phyloP scores from a whole-genome alignment of 2,888 invertebrate genomes.

The Miltochrista miniata region DNA sequence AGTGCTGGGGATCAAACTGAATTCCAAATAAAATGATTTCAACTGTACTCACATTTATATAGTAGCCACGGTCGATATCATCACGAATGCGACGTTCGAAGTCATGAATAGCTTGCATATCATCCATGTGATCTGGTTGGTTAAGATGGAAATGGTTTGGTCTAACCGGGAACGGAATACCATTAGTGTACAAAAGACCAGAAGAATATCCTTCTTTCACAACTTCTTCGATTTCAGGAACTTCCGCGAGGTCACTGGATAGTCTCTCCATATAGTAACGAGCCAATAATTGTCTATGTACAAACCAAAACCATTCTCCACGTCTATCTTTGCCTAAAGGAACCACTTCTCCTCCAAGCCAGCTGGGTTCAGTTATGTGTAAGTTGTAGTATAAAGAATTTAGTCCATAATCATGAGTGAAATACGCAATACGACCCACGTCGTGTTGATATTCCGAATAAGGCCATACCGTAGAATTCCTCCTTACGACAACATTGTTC shows the following conservation, averaged over 20 bases:
- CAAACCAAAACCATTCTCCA: constrained; percentile 84
- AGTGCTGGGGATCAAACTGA: neutral
- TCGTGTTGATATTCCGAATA: constrained; percentile 70
- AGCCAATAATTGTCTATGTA: constrained; percentile 86
- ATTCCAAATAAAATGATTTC: neutral
- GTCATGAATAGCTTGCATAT: constrained; percentile 70
- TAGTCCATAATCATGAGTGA: constrained; percentile 88
- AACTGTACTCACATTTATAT: constrained; percentile 60
- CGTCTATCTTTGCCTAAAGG: constrained; percentile 82
- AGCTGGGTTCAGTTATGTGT: constrained; percentile 85
- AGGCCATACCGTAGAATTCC: constrained; percentile 85
- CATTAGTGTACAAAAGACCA: constrained; percentile 85
- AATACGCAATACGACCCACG: constrained; percentile 85
- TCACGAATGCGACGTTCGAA: constrained; percentile 83
- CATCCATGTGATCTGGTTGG: constrained; percentile 67
- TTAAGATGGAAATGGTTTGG: constrained; percentile 81
- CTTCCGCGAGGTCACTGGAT: constrained; percentile 87
- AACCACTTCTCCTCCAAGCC: constrained; percentile 83
- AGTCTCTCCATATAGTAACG: constrained; percentile 91
- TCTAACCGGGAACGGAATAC: constrained; percentile 86
- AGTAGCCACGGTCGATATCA: constrained; percentile 83
- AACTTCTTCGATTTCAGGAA: constrained; percentile 80
- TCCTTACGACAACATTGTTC: constrained; percentile 81
- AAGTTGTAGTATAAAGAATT: constrained; percentile 86
- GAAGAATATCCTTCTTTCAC: constrained; percentile 85